These are phyloP conservation scores for Fulmarus glacialis DNA, from an alignment of 2,113 vertebrate species.

Conservation along the genomic window DNA sequence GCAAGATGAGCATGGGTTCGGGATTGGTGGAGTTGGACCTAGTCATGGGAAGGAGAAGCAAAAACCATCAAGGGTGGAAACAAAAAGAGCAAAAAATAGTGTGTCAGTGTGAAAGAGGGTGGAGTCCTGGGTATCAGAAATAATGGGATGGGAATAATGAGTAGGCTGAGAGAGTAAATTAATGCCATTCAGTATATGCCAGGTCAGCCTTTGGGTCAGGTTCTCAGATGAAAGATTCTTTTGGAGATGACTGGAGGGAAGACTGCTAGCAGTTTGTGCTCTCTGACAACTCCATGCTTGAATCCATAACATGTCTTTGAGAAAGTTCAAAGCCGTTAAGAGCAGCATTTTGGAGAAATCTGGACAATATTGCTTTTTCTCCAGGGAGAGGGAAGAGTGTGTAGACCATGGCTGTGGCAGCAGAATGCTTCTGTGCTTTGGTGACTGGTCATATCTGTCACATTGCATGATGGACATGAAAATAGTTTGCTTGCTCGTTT, in stretches of 20 bases:
- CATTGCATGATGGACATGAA: accelerated
- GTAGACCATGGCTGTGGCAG: neutral
- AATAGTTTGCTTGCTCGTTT: neutral
- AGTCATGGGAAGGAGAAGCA: neutral
- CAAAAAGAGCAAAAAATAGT: neutral
- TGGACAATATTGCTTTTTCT: neutral
- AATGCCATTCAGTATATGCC: neutral
- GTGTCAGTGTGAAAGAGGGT: neutral
- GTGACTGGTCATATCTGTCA: neutral
- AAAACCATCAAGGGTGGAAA: neutral
- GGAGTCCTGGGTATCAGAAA: neutral
- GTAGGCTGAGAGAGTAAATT: neutral
- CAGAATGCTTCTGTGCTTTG: neutral
- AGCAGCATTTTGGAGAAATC: neutral
- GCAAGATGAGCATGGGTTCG: neutral
- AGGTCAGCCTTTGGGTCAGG: neutral
- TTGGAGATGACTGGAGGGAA: neutral
- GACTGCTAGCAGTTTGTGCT: neutral
- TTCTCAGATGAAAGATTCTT: neutral
- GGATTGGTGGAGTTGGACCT: neutral
- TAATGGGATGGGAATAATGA: neutral
- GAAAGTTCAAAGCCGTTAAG: neutral
- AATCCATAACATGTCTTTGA: neutral
- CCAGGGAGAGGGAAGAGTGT: neutral
- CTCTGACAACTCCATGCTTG: neutral